Base-by-base conservation (phyloP, 2,113 vertebrate genomes). In the Chitala chitala region DNA sequence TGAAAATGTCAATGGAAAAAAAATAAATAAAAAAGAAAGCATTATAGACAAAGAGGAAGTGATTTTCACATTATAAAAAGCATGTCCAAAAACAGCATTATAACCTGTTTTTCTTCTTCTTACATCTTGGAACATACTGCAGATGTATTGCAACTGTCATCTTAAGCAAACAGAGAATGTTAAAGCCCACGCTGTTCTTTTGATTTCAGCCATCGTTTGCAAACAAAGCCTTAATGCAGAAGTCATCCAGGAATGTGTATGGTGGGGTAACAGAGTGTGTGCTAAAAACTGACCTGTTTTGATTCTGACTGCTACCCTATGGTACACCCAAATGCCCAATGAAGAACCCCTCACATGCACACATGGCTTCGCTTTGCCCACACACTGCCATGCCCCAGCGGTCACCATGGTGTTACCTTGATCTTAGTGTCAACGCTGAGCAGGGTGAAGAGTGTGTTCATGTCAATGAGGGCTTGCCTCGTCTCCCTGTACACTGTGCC, bases 401-500 rank as follows among this genome's bases (percentile, higher is more conserved):
- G 38, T 12, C 12, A 26, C 15, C 22, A 50, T 33, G 44, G 66
- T 3, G 48, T 93, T 91, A 98, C 97, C 94, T 98, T 99, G 85
- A 99, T 98, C 86, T 89, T 96, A 51, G 95, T 93, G 87, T 98
- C 91, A 61, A 98, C 80, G 59, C 84, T 96, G 79, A 99, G 94
- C 75, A 99, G 90, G 0, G 94, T 96, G 84, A 99, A 99, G 75
- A 99, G 90, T 44, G 93, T 94, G 83, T 99, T 94, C 97, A 99
- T 99, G 85, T 99, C 97, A 74, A 98, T 98, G 48, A 99, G 93
- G 1, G 97, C 96, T 90, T 99, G 97, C 76, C 96, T 90, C 54
- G 97, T 99, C 87, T 99, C 97, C 91, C 97, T 91, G 89, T 99
- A 99, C 7, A 99, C 97, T 0, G 97, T 99, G 75, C 96, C 97